Evolutionary conservation across 1,140 invertebrate genomes (phyloP), one percentile per base, ranked within the genome.

Genomic region (Euschistus heros): DNA sequence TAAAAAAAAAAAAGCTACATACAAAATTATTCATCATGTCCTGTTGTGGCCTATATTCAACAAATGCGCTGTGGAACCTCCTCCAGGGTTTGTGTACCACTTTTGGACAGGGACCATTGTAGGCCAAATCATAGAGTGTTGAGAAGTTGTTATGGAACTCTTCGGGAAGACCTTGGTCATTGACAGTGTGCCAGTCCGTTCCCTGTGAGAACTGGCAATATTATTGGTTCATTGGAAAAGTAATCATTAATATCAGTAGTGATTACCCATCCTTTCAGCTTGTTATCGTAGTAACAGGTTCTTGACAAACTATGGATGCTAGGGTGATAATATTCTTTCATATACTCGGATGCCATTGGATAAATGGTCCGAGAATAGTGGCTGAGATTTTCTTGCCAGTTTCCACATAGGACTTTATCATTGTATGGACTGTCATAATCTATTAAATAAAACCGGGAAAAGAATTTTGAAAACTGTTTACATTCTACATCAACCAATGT

Each of bases 1-100:
- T 15, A 57, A 57, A 22, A 55, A 13, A 18, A n/a, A 13, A 55
- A 55, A 18, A 55, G 18, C 4, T 33, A 37, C 59, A 17, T 61
- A 61, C 59, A 61, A 18, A 61, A 26, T 61, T 61, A 18, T 61
- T 14, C 6, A n/a, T 44, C 59, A 61, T 37, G 15, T 61, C 59
- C 10, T n/a, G 14, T 18, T 61, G 59, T 5, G 59, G 59, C n/a
- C n/a, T 61, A 17, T 24, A 24, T 22, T n/a, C 17, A 1, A 5
- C 26, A n/a, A 27, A 26, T n/a, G 17, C 24, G 2, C 24, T 15
- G 8, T 24, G n/a, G 55, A 22, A 59, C 26, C 15, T 26, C 17
- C 26, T 59, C 26, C n/a, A 59, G 10, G 22, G 22, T 7, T 61
- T 18, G 26, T 42, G 42, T 3, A 61, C 13, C 2, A 61, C 27